These are phyloP conservation scores for Calycopis cecrops DNA, from an alignment of 1,140 invertebrate genomes.

Conservation along the genomic window DNA sequence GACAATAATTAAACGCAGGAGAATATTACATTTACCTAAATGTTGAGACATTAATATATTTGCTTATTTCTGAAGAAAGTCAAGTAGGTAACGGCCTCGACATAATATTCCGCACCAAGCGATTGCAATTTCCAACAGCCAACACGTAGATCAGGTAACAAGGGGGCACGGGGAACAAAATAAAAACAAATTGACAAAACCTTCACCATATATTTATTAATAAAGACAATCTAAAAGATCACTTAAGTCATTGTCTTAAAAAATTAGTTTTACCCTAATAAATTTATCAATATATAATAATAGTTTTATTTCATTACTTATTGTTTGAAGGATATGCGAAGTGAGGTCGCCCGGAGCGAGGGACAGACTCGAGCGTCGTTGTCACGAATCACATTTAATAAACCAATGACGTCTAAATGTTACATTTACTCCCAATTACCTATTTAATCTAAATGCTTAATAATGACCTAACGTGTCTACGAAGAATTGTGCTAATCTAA, in stretches of 20 bases:
- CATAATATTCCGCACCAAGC: too few species aligned
- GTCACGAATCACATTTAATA: slow-evolving; percentile 66
- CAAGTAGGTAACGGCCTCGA: too few species aligned
- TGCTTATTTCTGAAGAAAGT: too few species aligned
- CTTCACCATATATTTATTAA: slow-evolving; percentile 75
- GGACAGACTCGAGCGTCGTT: slow-evolving; percentile 60
- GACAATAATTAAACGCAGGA: too few species aligned
- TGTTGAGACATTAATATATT: too few species aligned
- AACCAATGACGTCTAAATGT: slow-evolving; percentile 63
- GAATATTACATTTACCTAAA: too few species aligned
- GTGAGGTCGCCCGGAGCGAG: slow-evolving; percentile 55
- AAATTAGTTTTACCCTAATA: slow-evolving; percentile 72
- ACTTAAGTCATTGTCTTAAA: slow-evolving; percentile 74
- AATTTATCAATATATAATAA: slow-evolving; percentile 73
- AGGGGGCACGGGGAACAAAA: slow-evolving; percentile 29
- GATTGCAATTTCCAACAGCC: neutral
- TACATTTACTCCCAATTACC: slow-evolving; percentile 60
- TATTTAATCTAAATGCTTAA: slow-evolving; percentile 67
- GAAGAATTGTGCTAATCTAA: slow-evolving; percentile 74
- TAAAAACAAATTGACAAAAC: slow-evolving; percentile 70
- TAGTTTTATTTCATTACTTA: slow-evolving; percentile 69
- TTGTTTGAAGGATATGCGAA: slow-evolving; percentile 74
- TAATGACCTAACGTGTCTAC: slow-evolving; percentile 66
- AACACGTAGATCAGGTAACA: neutral
- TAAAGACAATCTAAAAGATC: slow-evolving; percentile 76